Base-by-base conservation (phyloP, 2,797 vertebrate species). In the Lagorchestes hirsutus region DNA sequence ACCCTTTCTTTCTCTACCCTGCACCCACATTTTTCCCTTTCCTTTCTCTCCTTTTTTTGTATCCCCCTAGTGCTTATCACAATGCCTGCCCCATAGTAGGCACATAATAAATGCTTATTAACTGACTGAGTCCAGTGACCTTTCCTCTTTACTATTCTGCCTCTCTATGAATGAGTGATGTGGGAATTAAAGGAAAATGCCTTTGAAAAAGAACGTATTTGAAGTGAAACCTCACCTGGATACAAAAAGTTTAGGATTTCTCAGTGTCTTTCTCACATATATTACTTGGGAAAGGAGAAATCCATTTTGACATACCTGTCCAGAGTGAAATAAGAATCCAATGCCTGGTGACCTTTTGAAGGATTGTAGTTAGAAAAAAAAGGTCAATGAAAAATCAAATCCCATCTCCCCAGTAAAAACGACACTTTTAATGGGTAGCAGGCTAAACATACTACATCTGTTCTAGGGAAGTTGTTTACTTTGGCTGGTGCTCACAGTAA, bases 351-450 rank as follows among this genome's bases (percentile, higher is more conserved):
- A 74, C 34, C 31, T 96, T 58, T 96, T 5, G n/a, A 29, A 95
- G 90, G 28, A 94, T 14, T 57, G 10, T 96, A 31, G 40, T 50
- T 87, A 5, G n/a, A 46, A 27, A 91, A 90, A 54, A 92, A 93
- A 56, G 31, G 4, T 34, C 93, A 18, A 93, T 97, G 93, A 92
- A 93, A 95, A 56, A 92, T 92, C n/a, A 94, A 94, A 28, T 94
- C 55, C 24, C 95, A 1, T 96, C 67, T 91, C 87, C 90, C 46
- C 74, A 94, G 67, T n/a, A 97, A 95, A 95, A 95, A 94, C 74
- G 93, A 94, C 74, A 50, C 40, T 87, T 87, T 50, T 55, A 34
- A 50, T 59, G 50, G 59, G n/a, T 52, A 0, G 90, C 58, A 93
- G 29, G 50, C 58, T 62, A 97, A 91, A 92, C 59, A 92, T 40